Percentiles rank a stretch among this genome's conserved stretches.
These are phyloP conservation scores for Gambusia affinis DNA, from an alignment of 2,113 vertebrate genomes.

Conservation along the genomic window DNA sequence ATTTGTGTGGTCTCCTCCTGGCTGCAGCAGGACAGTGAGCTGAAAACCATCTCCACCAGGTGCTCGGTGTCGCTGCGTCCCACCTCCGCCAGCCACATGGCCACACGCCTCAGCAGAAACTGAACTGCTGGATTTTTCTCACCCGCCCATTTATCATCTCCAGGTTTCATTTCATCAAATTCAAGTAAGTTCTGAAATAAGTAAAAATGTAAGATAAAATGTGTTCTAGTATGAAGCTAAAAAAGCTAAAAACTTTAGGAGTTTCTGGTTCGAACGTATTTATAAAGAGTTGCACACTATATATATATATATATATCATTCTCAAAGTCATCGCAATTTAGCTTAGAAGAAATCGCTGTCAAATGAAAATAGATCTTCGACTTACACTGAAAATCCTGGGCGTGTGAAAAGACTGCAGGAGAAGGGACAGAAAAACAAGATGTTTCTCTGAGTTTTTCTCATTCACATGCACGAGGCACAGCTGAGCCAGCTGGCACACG, in stretches of 20 bases:
- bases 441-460: conserved; percentile 87
- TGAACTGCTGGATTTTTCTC: conserved; percentile 82
- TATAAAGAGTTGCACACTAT: neutral
- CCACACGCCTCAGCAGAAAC: conserved; percentile 86
- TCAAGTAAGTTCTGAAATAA: conserved; percentile 79
- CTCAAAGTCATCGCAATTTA: neutral
- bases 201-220: neutral
- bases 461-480: conserved; percentile 87
- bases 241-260: no score
- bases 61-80: conserved; percentile 79
- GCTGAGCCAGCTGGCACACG: conserved; percentile 87
- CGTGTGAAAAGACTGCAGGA: conserved; percentile 87
- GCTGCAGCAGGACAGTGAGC: conserved; percentile 87
- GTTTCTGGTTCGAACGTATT: no score
- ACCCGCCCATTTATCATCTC: conserved; percentile 2
- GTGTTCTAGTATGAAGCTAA: no score
- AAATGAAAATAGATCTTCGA: neutral
- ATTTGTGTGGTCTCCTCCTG: conserved; percentile 83
- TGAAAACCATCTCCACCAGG: conserved; percentile 94
- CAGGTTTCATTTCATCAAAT: conserved; percentile 50
- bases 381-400: conserved; percentile 82
- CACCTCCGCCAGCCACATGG: conserved; percentile 87
- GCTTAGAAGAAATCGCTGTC: neutral
- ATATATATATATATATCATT: neutral
- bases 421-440: conserved; percentile 88